phyloP scores from a whole-genome alignment of 2,113 vertebrate species.

The Poicephalus meyeri region DNA sequence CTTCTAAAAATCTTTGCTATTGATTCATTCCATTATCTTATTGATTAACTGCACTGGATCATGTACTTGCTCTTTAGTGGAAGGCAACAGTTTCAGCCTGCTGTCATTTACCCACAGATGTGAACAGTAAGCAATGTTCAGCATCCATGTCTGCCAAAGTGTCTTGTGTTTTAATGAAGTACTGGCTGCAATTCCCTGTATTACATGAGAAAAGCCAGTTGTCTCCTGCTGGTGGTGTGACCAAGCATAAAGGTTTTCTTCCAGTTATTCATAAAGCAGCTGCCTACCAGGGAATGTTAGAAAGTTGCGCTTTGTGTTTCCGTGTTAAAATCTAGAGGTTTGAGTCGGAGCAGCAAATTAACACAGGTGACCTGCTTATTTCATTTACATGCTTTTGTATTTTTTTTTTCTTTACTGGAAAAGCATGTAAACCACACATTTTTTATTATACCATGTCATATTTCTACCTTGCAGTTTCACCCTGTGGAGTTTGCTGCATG shows the following conservation, averaged over 20 bases:
- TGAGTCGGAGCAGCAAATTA: constrained; percentile 2
- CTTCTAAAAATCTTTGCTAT: constrained; percentile 94
- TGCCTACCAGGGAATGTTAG: not conserved
- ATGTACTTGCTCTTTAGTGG: constrained; percentile 81
- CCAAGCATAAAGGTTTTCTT: constrained; percentile 67
- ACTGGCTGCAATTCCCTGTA: constrained; percentile 45
- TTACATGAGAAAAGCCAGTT: constrained; percentile 64
- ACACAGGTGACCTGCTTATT: not conserved
- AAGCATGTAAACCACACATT: not conserved
- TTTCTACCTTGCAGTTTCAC: not conserved
- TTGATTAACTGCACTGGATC: constrained; percentile 85
- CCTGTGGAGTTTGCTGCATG: not conserved
- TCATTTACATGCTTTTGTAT: not conserved
- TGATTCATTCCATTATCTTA: constrained; percentile 89
- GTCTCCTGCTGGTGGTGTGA: constrained; percentile 61
- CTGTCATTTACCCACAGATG: constrained; percentile 74
- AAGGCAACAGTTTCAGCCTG: constrained; percentile 70
- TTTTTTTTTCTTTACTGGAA: not conserved
- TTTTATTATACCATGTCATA: not conserved
- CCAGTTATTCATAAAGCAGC: constrained; percentile 49
- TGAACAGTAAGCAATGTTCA: constrained; percentile 74
- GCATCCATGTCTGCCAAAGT: constrained; percentile 70
- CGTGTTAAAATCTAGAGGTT: constrained; percentile 20
- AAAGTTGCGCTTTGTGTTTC: constrained; percentile 24
- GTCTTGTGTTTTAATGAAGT: constrained; percentile 74